A percentile compares a stretch with the other conserved stretches of the same genome.
These are phyloP conservation scores for Epinephelus cyanopodus DNA, from an alignment of 2,113 vertebrate species.

Conservation along the genomic window DNA sequence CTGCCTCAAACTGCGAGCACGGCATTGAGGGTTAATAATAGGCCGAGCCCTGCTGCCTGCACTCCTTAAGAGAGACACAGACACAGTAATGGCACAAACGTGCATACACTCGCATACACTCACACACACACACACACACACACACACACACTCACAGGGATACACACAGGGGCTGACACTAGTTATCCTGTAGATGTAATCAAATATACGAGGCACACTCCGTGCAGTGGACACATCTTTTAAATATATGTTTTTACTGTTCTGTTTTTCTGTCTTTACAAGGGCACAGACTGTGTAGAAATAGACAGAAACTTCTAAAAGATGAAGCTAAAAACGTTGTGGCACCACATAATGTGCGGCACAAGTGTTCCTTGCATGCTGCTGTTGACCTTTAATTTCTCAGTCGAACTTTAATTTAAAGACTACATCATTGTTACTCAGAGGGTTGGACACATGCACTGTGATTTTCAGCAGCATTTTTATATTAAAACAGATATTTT, in stretches of 20 bases:
- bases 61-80: slow-evolving; percentile 27
- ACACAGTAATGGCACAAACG: slow-evolving; percentile 23
- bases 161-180: slow-evolving; percentile 18
- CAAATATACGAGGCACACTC: slow-evolving; percentile 17
- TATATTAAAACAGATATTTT: neutral
- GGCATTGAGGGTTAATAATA: slow-evolving; percentile 84
- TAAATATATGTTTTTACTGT: slow-evolving; percentile 23
- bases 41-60: slow-evolving; percentile 72
- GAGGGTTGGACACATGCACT: neutral
- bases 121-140: slow-evolving; percentile 19
- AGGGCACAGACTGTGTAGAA: neutral
- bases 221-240: slow-evolving; percentile 18
- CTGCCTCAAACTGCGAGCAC: slow-evolving; percentile 76
- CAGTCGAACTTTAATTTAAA: neutral
- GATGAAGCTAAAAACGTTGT: slow-evolving; percentile 25
- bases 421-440: neutral
- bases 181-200: slow-evolving; percentile 32
- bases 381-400: neutral
- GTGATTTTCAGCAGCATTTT: slow-evolving; percentile 3
- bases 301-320: slow-evolving; percentile 4
- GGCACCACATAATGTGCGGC: neutral
- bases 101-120: neutral
- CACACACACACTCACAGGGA: neutral
- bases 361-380: neutral
- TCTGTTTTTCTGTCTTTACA: slow-evolving; percentile 22